phyloP scores from a whole-genome alignment of 2,797 vertebrate species.

The Podarcis lilfordi region DNA sequence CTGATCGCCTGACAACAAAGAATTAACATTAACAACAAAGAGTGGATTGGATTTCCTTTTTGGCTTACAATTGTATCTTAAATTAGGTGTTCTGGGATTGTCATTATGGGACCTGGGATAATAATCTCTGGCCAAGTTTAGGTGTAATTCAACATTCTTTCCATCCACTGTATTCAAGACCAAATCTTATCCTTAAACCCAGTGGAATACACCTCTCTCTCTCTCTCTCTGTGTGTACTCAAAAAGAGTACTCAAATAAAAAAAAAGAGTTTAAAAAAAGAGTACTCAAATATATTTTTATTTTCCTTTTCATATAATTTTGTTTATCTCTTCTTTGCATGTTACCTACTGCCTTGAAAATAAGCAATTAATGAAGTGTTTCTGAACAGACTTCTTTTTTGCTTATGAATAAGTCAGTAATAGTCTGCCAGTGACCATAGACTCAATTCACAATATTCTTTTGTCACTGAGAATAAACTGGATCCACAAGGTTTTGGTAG shows the following conservation, averaged over 20 bases:
- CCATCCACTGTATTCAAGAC: not conserved
- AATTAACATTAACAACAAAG: slow-evolving; percentile 17
- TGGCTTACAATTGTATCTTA: slow-evolving; percentile 27
- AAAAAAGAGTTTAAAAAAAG: too few relatives aligned
- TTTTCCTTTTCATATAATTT: slow-evolving; percentile 1
- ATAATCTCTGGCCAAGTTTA: slow-evolving; percentile 2
- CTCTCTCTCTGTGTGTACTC: not conserved
- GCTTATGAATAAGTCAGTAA: slow-evolving; percentile 23
- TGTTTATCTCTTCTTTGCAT: not conserved
- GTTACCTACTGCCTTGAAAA: slow-evolving; percentile 14
- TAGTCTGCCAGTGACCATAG: not conserved
- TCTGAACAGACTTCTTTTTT: not conserved
- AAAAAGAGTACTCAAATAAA: not conserved
- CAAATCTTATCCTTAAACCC: slow-evolving; percentile 23
- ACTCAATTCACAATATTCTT: slow-evolving; percentile 18
- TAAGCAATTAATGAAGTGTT: slow-evolving; percentile 31
- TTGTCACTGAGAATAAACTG: slow-evolving; percentile 47
- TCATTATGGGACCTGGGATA: slow-evolving; percentile 8
- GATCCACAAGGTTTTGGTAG: slow-evolving; percentile 28
- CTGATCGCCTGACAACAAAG: not conserved
- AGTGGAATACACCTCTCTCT: slow-evolving; percentile 10
- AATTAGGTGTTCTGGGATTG: slow-evolving; percentile 17
- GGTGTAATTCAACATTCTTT: not conserved
- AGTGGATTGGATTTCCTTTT: not conserved
- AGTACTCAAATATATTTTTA: not conserved